phyloP scores from a whole-genome alignment of 2,113 vertebrate genomes.

The Lasiurus cinereus region DNA sequence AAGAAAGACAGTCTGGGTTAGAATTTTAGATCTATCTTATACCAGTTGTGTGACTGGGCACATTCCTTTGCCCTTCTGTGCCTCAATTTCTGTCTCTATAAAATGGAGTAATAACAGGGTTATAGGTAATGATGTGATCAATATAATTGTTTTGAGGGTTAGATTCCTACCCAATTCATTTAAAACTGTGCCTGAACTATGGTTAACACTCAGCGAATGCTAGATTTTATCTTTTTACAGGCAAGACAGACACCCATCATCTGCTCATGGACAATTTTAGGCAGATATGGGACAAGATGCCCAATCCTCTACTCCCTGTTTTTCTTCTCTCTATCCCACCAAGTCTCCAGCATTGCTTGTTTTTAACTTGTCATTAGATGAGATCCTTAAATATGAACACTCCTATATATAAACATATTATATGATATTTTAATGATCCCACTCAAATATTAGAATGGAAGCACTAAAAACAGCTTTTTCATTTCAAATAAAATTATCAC shows the following conservation, averaged over 20 bases:
- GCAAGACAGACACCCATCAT: background rate
- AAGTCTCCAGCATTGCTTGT: background rate
- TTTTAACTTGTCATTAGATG: background rate
- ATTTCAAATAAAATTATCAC: constrained; percentile 38
- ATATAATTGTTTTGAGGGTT: constrained; percentile 32
- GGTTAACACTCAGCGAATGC: background rate
- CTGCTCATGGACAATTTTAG: background rate
- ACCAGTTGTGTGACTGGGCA: background rate
- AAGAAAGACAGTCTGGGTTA: background rate
- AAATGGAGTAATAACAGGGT: background rate
- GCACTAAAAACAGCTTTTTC: constrained; percentile 48
- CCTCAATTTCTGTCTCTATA: constrained; percentile 48
- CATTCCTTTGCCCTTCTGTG: background rate
- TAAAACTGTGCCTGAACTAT: background rate
- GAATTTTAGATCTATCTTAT: background rate
- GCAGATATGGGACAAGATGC: background rate
- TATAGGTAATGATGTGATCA: background rate
- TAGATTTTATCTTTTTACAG: background rate
- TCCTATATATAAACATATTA: background rate
- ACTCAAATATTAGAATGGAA: constrained; percentile 50
- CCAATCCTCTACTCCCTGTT: background rate
- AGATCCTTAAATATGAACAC: background rate
- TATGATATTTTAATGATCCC: constrained; percentile 32
- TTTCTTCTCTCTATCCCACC: background rate
- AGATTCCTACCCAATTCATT: constrained; percentile 9